Conservation (phyloP, 2,113 vertebrate genomes). For the Lepus timidus region DNA sequence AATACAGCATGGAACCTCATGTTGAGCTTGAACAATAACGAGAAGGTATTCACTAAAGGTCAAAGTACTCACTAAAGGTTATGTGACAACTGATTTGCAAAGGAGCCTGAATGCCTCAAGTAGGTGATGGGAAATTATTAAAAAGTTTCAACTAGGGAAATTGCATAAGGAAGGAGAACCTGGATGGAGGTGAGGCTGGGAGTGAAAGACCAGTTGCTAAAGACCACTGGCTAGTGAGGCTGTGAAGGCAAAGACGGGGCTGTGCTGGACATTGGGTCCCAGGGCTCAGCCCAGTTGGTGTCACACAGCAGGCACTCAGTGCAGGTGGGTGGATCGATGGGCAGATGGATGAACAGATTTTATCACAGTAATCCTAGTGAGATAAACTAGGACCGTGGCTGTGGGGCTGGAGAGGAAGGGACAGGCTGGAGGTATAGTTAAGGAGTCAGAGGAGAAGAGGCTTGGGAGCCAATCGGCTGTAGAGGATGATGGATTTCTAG, state of each 20-base stretch:
- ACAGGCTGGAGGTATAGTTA: slow-evolving; percentile 30
- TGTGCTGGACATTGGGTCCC: not conserved
- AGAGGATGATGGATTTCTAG: slow-evolving; percentile 67
- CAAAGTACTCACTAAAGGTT: not conserved
- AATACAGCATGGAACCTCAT: not conserved
- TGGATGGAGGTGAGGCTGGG: not conserved
- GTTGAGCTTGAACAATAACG: not conserved
- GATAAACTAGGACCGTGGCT: not conserved
- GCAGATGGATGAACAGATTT: not conserved
- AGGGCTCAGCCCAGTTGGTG: not conserved
- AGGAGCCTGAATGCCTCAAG: not conserved
- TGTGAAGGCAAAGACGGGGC: not conserved
- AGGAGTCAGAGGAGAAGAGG: slow-evolving; percentile 19
- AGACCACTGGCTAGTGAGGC: not conserved
- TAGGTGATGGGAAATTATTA: not conserved
- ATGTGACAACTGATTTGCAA: slow-evolving; percentile 34
- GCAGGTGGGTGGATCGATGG: not conserved
- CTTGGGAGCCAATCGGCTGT: slow-evolving; percentile 37
- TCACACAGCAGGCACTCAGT: not conserved
- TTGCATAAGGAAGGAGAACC: not conserved
- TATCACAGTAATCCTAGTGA: not conserved
- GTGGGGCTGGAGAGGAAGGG: not conserved
- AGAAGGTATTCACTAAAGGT: not conserved
- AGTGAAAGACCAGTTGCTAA: slow-evolving; percentile 25
- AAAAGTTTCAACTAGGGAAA: not conserved